These are phyloP conservation scores for Ariopsis seemanni DNA, from an alignment of 2,113 vertebrate species.

Conservation along the genomic window DNA sequence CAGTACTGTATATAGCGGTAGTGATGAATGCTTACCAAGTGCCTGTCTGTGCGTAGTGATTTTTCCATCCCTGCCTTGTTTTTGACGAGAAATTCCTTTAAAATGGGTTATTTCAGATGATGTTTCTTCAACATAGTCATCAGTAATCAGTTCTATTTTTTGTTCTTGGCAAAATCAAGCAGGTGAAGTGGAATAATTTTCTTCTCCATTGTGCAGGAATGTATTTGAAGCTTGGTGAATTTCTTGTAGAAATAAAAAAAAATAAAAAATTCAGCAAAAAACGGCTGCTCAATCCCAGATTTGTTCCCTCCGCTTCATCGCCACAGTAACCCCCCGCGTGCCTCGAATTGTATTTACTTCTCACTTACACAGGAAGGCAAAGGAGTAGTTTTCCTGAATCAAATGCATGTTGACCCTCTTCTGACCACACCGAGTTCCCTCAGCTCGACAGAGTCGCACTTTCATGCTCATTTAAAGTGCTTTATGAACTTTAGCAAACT, in stretches of 20 bases:
- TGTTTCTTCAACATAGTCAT: background rate
- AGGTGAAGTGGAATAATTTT: background rate
- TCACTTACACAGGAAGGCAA: background rate
- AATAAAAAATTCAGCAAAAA: background rate
- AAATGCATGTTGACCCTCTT: background rate
- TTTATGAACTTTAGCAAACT: background rate
- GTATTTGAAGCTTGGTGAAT: background rate
- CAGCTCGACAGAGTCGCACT: background rate
- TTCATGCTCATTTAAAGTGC: conserved; percentile 9
- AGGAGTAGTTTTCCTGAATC: background rate
- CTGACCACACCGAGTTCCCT: background rate
- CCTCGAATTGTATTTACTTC: background rate
- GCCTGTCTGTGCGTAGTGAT: background rate
- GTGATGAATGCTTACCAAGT: background rate
- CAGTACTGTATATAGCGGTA: too few species aligned
- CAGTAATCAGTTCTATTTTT: background rate
- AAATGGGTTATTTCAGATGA: background rate
- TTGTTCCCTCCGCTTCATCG: background rate
- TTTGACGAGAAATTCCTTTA: background rate
- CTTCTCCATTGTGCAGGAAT: background rate
- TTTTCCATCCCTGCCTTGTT: background rate
- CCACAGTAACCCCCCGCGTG: background rate
- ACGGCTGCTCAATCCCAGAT: background rate
- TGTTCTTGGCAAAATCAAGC: background rate
- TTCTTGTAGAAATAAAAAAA: background rate